Base-by-base conservation (phyloP, 2,113 vertebrate genomes). In the Gymnocephalus cernua region DNA sequence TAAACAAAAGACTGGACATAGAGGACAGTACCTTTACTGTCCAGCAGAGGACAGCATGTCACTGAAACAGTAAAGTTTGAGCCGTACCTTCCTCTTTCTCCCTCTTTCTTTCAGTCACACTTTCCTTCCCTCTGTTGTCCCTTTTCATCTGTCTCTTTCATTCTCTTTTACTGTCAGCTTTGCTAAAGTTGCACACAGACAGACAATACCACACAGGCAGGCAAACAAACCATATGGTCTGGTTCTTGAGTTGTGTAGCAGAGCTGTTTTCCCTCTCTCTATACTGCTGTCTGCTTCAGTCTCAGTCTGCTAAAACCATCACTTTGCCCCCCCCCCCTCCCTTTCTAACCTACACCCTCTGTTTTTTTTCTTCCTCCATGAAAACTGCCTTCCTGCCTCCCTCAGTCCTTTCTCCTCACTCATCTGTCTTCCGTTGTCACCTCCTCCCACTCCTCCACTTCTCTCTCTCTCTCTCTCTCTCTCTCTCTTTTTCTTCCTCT, bases 251-350 rank as follows among this genome's bases (percentile, higher is more conserved):
- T 67, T 64, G 78, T 70, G 44, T 15, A 66, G 83, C 79, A 87
- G 65, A 48, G 64, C 64, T 86, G 83, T 82, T 93, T 92, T 80
- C 74, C 74, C 57, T 76, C 66, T 75, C 27, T 82, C 65, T 54
- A 50, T 59, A 66, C 73, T 47, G 45, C 80, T 81, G 86, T 85
- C 87, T 90, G 68, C 85, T 83, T 45, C 64, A 65, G 79, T 47
- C 68, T 76, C 74, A 72, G 78, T 93, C 93, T 95, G 94, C 15
- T 92, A 93, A 92, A 95, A 57, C 81, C 90, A 95, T 94, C 93
- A 92, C 64, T 66, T 69, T 6, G 6, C 71, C 38, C 21, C 65
- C 63, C 70, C 23, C 67, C 41, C 70, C 10, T 64, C n/a, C 6
- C 41, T 3, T 2, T 23, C 23, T 21, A 70, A 73, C 72, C 75